These are phyloP conservation scores for Archips crataeganus DNA, from an alignment of 2,888 invertebrate species.

Conservation along the genomic window DNA sequence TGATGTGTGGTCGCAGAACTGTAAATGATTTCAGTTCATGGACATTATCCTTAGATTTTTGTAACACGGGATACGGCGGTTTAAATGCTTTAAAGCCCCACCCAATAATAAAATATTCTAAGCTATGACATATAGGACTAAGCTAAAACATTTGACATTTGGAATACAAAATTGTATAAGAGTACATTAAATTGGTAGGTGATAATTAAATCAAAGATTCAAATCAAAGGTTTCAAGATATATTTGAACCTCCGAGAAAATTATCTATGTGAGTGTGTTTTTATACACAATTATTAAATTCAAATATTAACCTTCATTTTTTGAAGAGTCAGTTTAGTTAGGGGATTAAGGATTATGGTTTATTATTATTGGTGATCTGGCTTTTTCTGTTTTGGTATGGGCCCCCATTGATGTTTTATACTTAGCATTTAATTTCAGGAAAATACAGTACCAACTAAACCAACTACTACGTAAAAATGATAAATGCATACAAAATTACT, in stretches of 20 bases:
- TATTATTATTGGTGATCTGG: background rate
- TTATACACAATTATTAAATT: conserved; percentile 1
- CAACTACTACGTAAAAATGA: conserved; percentile 43
- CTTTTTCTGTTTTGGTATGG: background rate
- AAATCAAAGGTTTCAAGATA: conserved; percentile 50
- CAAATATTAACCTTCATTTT: conserved; percentile 1
- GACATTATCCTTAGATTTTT: too few species aligned
- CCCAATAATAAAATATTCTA: conserved; percentile 56
- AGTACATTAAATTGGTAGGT: conserved; percentile 39
- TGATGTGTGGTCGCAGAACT: too few species aligned
- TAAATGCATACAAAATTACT: conserved; percentile 51
- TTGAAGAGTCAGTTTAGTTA: background rate
- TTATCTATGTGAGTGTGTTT: conserved; percentile 60
- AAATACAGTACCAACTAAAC: background rate
- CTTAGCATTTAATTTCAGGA: background rate
- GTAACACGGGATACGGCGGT: too few species aligned
- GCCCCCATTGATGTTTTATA: background rate
- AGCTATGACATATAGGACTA: conserved; percentile 63
- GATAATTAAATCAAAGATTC: conserved; percentile 78
- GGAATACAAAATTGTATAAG: conserved; percentile 56
- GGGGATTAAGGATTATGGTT: background rate
- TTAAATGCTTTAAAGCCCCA: too few species aligned
- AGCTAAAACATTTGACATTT: conserved; percentile 64
- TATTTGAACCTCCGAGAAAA: conserved; percentile 77
- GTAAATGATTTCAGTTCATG: too few species aligned